A percentile compares a stretch with the other conserved stretches of the same genome.
Evolutionary conservation across 1,140 invertebrate genomes (phyloP).

Genomic region (Ostrea denselamellosa): DNA sequence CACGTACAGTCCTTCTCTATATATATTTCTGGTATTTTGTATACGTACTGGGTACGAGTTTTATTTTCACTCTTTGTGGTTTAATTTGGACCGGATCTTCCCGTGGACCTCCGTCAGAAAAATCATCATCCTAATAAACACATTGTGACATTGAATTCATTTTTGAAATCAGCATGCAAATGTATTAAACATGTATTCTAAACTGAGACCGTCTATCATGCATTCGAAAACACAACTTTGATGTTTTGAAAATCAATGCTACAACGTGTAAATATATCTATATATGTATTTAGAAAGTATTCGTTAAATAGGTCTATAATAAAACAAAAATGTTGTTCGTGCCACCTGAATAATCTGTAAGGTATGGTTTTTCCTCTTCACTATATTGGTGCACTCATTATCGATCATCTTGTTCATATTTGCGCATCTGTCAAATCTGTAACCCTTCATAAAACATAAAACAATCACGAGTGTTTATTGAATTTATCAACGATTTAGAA

Average conservation of each 20-base stretch:
- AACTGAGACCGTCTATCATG: neutral
- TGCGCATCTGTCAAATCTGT: neutral
- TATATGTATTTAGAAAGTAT: neutral
- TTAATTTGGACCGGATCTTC: neutral
- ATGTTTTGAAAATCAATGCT: neutral
- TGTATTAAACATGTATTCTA: neutral
- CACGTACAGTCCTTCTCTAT: neutral
- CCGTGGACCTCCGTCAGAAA: conserved; percentile 15
- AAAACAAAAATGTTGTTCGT: no score
- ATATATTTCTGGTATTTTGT: neutral
- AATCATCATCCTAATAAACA: neutral
- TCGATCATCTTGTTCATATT: neutral
- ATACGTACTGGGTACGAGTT: neutral
- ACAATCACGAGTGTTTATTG: no score
- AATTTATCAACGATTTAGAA: no score
- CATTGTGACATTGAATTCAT: neutral
- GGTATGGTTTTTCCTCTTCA: neutral
- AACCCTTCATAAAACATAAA: neutral
- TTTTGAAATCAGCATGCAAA: no score
- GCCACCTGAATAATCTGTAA: neutral
- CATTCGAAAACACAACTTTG: neutral
- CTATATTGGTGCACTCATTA: neutral
- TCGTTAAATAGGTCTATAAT: no score
- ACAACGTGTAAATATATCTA: neutral
- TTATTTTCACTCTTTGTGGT: neutral